Evolutionary conservation across 1,140 invertebrate genomes (phyloP).

Genomic region (Papilio polytes): DNA sequence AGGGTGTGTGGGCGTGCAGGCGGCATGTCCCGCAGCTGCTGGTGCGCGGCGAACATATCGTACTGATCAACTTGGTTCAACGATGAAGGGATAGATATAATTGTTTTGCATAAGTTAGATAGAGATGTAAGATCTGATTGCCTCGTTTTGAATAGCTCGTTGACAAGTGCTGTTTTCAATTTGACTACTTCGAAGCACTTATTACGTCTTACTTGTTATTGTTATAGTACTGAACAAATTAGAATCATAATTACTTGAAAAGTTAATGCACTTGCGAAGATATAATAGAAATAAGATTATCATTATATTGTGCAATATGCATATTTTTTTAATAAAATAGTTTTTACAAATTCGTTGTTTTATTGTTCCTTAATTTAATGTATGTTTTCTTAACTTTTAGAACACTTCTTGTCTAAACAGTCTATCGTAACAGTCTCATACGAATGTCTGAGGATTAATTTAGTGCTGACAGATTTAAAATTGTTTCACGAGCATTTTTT

Average conservation of each 20-base stretch:
- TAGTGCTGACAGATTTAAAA: background rate
- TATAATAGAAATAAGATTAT: background rate
- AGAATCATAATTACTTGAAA: too few relatives aligned
- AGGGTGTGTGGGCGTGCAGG: slow-evolving; percentile 87
- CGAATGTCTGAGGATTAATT: background rate
- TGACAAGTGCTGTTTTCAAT: too few relatives aligned
- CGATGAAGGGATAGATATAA: slow-evolving; percentile 44
- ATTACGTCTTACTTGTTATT: background rate
- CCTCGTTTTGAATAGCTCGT: too few relatives aligned
- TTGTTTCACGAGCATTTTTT: background rate
- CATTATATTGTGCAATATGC: background rate
- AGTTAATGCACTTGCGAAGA: too few relatives aligned
- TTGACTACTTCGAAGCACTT: background rate
- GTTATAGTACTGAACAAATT: too few relatives aligned
- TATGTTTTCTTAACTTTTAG: background rate
- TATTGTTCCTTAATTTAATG: too few relatives aligned
- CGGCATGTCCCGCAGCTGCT: slow-evolving; percentile 92
- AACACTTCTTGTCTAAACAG: background rate
- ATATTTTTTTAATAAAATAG: background rate
- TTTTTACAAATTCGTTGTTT: background rate
- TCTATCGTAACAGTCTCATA: background rate
- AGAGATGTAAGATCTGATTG: background rate
- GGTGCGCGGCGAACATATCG: slow-evolving; percentile 94
- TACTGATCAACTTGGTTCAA: slow-evolving; percentile 82
- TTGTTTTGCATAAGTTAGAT: background rate